These are phyloP conservation scores for Ichneumoninae sp. DNA, from an alignment of 2,888 invertebrate genomes.

Conservation along the genomic window DNA sequence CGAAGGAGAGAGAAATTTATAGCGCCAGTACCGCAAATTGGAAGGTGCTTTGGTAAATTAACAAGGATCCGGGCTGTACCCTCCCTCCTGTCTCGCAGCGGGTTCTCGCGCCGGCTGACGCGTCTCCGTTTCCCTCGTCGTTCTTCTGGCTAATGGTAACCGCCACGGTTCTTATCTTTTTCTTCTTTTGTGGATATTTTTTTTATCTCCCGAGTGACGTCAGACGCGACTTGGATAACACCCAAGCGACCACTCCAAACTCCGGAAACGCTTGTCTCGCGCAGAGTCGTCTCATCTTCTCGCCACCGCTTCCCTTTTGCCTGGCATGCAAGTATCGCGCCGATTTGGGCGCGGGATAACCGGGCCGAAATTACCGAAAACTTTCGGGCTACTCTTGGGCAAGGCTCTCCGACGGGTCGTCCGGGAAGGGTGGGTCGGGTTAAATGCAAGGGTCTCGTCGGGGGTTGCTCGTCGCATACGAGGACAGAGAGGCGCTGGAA, in stretches of 20 bases:
- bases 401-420: slow-evolving; percentile 1
- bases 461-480: not conserved
- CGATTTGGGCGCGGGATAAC: slow-evolving; percentile 19
- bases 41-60: slow-evolving; percentile 69
- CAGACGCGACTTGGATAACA: slow-evolving; percentile 58
- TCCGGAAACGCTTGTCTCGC: slow-evolving; percentile 53
- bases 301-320: not conserved
- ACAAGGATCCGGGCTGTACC: slow-evolving; percentile 56
- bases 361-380: slow-evolving; percentile 45
- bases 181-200: slow-evolving; percentile 11
- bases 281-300: slow-evolving; percentile 33
- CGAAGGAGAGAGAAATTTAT: slow-evolving; percentile 64
- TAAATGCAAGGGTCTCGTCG: not conserved
- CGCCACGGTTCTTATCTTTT: not conserved
- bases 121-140: slow-evolving; percentile 28
- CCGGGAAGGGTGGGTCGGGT: not conserved
- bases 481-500: not conserved
- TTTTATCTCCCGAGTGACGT: slow-evolving; percentile 19
- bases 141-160: slow-evolving; percentile 27
- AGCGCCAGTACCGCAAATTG: slow-evolving; percentile 53
- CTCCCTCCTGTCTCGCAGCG: not conserved
- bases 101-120: slow-evolving; percentile 13
- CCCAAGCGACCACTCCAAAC: slow-evolving; percentile 64
- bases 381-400: slow-evolving; percentile 28
- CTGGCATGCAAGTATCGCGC: slow-evolving; percentile 1